Evolutionary conservation across 2,797 vertebrate species (phyloP), one percentile per base, ranked within the genome.

Genomic region (Acanthiza pusilla): DNA sequence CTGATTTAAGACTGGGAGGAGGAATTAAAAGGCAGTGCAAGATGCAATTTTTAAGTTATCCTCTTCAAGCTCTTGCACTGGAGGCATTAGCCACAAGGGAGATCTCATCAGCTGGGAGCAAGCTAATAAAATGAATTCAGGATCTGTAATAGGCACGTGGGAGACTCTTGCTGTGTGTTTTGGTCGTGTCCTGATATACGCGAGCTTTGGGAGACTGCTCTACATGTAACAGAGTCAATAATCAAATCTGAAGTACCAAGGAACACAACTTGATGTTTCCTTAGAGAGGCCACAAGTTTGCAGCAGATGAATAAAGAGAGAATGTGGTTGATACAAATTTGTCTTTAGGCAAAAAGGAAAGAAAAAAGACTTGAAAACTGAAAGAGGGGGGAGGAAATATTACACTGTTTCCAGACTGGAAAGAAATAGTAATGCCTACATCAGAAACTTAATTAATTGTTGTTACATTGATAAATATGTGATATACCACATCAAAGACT

Each of bases 401-500:
- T 89, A 61, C 12, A 8, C 11, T 73, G 62, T 84, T 95, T 36
- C 51, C 48, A 88, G 45, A 51, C 73, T 70, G 71, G 38, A 73
- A 90, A 84, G 73, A 88, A 94, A 86, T 72, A 90, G 38, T 76
- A 88, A 85, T 90, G 76, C 60, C 51, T 86, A 75, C 80, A 82
- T 93, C 76, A 89, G 68, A 95, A 89, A 91, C 78, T 40, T 75
- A 96, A 96, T 97, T 96, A 96, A 91, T 95, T 92, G 89, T 94
- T 95, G 73, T 92, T 97, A 78, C 83, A 93, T 93, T 94, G 96
- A 96, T 96, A 94, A 95, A 94, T 85, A 92, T 93, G 77, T 90
- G 91, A 95, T 96, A 94, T 61, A 94, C 77, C 30, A 95, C 91
- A 96, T 96, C 96, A 94, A 95, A 96, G 92, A 82, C 71, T 63